Conservation (phyloP, 2,797 vertebrate genomes). For the Numenius phaeopus region DNA sequence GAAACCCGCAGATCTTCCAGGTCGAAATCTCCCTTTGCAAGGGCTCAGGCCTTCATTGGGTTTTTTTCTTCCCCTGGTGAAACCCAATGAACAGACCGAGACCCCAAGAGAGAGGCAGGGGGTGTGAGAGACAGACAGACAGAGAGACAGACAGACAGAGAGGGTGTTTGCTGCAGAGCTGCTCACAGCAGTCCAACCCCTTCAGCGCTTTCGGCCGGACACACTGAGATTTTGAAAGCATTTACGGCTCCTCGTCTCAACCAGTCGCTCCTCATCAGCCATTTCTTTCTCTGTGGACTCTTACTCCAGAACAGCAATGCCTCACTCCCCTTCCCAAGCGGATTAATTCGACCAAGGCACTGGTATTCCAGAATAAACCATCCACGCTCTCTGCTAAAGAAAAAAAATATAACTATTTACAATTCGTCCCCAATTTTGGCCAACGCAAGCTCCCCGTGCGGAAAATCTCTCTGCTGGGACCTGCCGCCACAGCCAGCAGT, state of each 20-base stretch:
- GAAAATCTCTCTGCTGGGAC: background rate
- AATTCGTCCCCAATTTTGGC: background rate
- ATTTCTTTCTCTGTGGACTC: background rate
- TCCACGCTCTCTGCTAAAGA: background rate
- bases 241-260: background rate
- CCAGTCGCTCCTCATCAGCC: background rate
- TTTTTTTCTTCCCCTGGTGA: background rate
- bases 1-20: background rate
- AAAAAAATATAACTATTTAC: background rate
- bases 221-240: accelerated
- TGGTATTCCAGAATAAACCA: background rate
- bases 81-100: background rate
- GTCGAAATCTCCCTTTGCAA: background rate
- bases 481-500: background rate
- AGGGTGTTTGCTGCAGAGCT: background rate
- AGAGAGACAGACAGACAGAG: background rate
- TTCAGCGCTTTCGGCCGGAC: accelerated
- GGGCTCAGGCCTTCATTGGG: background rate
- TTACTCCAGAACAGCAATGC: background rate
- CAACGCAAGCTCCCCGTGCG: background rate
- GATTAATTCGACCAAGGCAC: background rate
- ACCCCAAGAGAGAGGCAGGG: accelerated
- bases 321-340: background rate
- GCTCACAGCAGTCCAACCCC: background rate
- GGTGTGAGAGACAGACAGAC: background rate